A percentile compares a stretch with the other conserved stretches of the same genome.
Evolutionary conservation across 2,113 vertebrate species (phyloP).

Genomic region (Mohoua ochrocephala): DNA sequence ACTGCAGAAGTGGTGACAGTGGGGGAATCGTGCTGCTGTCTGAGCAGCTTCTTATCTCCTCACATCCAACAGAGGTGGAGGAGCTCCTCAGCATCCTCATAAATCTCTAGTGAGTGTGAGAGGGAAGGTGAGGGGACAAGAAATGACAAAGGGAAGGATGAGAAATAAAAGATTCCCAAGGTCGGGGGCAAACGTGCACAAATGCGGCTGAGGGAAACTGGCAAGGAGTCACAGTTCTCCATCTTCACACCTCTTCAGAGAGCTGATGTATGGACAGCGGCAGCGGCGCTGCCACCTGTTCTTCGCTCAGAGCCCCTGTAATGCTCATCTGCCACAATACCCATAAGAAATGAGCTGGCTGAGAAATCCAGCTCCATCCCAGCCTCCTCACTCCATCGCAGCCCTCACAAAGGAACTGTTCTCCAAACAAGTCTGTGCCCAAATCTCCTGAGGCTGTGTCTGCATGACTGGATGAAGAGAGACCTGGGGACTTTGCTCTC

Average conservation of each 20-base stretch:
- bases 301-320: background rate
- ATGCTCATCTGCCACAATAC: background rate
- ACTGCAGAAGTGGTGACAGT: slow-evolving; percentile 38
- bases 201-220: background rate
- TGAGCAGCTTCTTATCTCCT: slow-evolving; percentile 8
- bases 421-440: background rate
- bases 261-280: background rate
- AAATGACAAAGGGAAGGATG: background rate
- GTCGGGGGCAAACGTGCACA: background rate
- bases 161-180: background rate
- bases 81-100: background rate
- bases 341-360: background rate
- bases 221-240: background rate
- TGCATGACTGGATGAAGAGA: background rate
- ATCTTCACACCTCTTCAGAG: background rate
- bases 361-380: background rate
- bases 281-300: background rate
- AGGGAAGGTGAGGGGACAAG: background rate
- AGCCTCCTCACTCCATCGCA: background rate
- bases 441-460: background rate
- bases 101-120: background rate
- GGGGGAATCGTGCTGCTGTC: background rate
- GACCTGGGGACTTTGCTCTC: background rate
- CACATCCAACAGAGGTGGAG: background rate
- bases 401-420: background rate